These are phyloP conservation scores for Drosophila histrio DNA, from an alignment of 2,888 invertebrate species.

Conservation along the genomic window DNA sequence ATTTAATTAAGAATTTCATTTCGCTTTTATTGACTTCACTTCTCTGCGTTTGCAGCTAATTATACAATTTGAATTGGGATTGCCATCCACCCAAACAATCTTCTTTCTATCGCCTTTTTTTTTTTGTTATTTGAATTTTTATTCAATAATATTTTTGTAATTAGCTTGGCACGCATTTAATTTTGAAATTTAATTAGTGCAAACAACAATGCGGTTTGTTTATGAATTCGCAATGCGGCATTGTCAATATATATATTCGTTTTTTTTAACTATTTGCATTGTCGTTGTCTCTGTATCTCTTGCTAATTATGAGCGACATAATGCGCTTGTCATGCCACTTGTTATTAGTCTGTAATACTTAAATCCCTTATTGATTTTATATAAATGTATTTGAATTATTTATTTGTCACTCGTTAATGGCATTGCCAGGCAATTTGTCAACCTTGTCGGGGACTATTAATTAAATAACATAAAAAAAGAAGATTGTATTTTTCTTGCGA, in stretches of 20 bases:
- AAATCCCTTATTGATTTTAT: conserved; percentile 32
- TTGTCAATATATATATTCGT: conserved; percentile 28
- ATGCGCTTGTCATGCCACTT: conserved; percentile 41
- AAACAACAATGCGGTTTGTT: conserved; percentile 66
- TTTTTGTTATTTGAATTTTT: conserved; percentile 23
- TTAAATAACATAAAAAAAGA: background rate
- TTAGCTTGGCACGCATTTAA: conserved; percentile 66
- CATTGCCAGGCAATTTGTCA: conserved; percentile 25
- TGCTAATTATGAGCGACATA: conserved; percentile 55
- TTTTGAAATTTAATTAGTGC: conserved; percentile 70
- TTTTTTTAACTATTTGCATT: conserved; percentile 1
- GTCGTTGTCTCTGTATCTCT: conserved; percentile 20
- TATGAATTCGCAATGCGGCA: conserved; percentile 54
- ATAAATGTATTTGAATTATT: conserved; percentile 31
- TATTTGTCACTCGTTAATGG: conserved; percentile 21
- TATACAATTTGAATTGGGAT: conserved; percentile 35
- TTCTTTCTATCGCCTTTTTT: background rate
- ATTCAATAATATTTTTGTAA: conserved; percentile 59
- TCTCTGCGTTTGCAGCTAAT: conserved; percentile 36
- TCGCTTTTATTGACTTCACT: conserved; percentile 51
- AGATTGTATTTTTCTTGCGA: background rate
- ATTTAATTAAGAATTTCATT: conserved; percentile 65
- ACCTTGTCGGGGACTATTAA: conserved; percentile 2
- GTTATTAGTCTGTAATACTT: conserved; percentile 28
- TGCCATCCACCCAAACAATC: background rate